Evolutionary conservation across 1,140 invertebrate species (phyloP), one percentile per base, ranked within the genome.

Genomic region (Proctacanthus coquilletti): DNA sequence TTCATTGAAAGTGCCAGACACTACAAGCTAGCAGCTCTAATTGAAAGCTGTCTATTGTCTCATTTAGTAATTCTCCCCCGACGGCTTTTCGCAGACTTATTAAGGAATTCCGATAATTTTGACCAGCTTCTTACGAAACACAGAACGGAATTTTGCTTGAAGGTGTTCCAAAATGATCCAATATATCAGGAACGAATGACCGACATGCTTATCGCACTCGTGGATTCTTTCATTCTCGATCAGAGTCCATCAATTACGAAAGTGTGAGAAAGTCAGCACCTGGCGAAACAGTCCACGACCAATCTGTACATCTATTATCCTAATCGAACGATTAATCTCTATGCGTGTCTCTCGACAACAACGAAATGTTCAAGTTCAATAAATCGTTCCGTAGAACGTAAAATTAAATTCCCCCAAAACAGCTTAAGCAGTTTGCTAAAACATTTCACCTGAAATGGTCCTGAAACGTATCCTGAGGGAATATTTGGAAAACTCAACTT

Each of bases 151-250:
- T 60, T 66, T 34, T 62, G 68, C 30, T 50, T 67, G 43, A 50
- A 62, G 34, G 47, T 60, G 11, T 64, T 63, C 27, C 43, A 56
- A 25, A 45, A 49, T 4, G 57, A 67, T 42, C 35, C 52, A 8
- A 10, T 48, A 1, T 69, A 68, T 44, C 44, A 49, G 15, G 42
- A 47, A 21, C 48, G 64, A 8, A 38, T 69, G 10, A 45, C 43
- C 11, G 66, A 69, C 43, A 51, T 70, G 38, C 45, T 68, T 6
- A 50, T 66, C 39, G 65, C 68, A 44, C 58, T 69, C 25, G 45
- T 68, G 3, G 65, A 69, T 50, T 50, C 55, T 45, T 67, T 53
- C 44, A 45, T 68, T 4, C 21, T 55, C 14, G 17, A 42, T 3
- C 18, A 9, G 2, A 8, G n/a, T 10, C n/a, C 15, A 3, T 4